Conservation (phyloP, 2,888 invertebrate species). For the Tachystola acroxantha region DNA sequence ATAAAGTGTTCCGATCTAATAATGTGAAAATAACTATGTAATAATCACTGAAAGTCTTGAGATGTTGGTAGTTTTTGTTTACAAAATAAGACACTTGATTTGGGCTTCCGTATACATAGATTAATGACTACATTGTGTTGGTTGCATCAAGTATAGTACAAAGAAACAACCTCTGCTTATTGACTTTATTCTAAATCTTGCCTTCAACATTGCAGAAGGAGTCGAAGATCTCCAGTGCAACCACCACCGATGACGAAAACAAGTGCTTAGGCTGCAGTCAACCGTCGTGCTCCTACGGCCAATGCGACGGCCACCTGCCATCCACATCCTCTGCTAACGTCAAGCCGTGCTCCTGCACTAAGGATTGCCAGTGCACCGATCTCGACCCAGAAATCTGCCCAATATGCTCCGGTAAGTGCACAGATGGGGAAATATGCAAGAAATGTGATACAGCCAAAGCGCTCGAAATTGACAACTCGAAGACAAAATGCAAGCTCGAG, state of each 20-base stretch:
- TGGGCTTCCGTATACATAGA: too few species aligned
- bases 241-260: constrained; percentile 31
- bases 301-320: constrained; percentile 52
- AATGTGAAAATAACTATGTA: too few species aligned
- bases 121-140: too few species aligned
- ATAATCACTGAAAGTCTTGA: too few species aligned
- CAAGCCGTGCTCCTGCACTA: constrained; percentile 19
- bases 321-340: constrained; percentile 19
- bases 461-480: constrained; percentile 84
- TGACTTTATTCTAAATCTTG: too few species aligned
- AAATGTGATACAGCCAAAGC: constrained; percentile 64
- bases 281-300: constrained; percentile 51
- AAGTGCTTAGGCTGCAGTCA: constrained; percentile 48
- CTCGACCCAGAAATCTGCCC: constrained; percentile 33
- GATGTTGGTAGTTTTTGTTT: too few species aligned
- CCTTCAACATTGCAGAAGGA: constrained; percentile 51
- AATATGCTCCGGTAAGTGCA: constrained; percentile 32
- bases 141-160: too few species aligned
- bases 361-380: constrained; percentile 33
- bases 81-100: too few species aligned
- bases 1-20: too few species aligned
- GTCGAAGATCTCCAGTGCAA: constrained; percentile 43
- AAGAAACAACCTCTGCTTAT: too few species aligned
- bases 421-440: constrained; percentile 55
- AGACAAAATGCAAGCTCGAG: constrained; percentile 91